phyloP scores from a whole-genome alignment of 2,797 vertebrate genomes.

The Synanceia verrucosa region DNA sequence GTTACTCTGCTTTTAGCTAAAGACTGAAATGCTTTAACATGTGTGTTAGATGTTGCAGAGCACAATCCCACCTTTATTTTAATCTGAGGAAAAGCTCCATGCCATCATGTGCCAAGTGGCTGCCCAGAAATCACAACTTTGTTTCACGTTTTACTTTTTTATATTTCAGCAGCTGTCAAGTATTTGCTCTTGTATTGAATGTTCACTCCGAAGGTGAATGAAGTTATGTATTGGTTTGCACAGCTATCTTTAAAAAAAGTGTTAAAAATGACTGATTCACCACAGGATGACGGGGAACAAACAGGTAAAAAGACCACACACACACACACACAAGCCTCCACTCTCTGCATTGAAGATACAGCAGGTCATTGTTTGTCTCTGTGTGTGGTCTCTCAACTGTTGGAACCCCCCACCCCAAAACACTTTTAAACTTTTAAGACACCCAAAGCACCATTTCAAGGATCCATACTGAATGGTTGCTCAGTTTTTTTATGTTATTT shows the following conservation, averaged over 20 bases:
- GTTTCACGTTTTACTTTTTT: neutral
- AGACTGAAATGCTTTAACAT: slow-evolving; percentile 51
- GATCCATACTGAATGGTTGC: slow-evolving; percentile 57
- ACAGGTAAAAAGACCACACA: slow-evolving; percentile 53
- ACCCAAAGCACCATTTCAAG: slow-evolving; percentile 63
- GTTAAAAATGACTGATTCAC: slow-evolving; percentile 58
- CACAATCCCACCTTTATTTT: slow-evolving; percentile 46
- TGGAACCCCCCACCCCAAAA: slow-evolving; percentile 57
- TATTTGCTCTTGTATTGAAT: slow-evolving; percentile 65
- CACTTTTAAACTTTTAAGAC: slow-evolving; percentile 58
- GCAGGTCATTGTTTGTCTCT: slow-evolving; percentile 68
- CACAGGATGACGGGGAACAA: slow-evolving; percentile 45
- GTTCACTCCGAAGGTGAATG: slow-evolving; percentile 76
- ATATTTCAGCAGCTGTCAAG: slow-evolving; percentile 37
- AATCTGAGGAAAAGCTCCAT: slow-evolving; percentile 17
- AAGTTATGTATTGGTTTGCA: slow-evolving; percentile 77
- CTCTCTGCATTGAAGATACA: slow-evolving; percentile 62
- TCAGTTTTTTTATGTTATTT: slow-evolving; percentile 52
- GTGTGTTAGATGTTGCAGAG: slow-evolving; percentile 48
- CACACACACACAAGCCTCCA: slow-evolving; percentile 11
- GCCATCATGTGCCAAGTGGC: slow-evolving; percentile 48
- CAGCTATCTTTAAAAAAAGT: slow-evolving; percentile 54
- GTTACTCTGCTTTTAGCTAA: slow-evolving; percentile 51
- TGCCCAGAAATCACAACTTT: slow-evolving; percentile 40
- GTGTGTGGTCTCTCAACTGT: slow-evolving; percentile 73